Evolutionary conservation across 2,888 invertebrate species (phyloP), one percentile per base, ranked within the genome.

Genomic region (Cephus runcator): DNA sequence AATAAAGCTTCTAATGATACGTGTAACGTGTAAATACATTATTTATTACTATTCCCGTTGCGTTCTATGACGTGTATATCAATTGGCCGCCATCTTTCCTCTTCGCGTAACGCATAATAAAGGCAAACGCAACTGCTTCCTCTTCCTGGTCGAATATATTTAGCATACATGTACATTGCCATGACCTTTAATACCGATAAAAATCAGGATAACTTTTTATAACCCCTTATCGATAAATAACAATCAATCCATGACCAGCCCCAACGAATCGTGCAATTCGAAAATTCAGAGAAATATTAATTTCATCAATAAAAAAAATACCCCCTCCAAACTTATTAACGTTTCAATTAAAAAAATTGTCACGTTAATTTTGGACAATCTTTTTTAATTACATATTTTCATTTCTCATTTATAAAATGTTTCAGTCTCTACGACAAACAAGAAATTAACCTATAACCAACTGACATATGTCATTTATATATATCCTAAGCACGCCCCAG

Each of bases 131-230:
- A 31, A 71, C 71, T 11, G 71, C 71, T 71, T 71, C 71, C 71
- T 71, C 71, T 71, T 71, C 71, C 71, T 71, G 71, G 71, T 71
- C 71, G 71, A 71, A 71, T 34, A 71, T n/a, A 34, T 1, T 56
- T 56, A 9, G 23, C 56, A 56, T 56, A 23, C 2, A 15, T 23
- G 56, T 9, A 56, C 2, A 23, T 9, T 56, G 56, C 56, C 56
- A 23, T 56, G 56, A 56, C 56, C 56, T 56, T 56, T 23, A 40
- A 9, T 56, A 9, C 56, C 15, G 23, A 23, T 56, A 56, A 56
- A 56, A 56, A 23, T 56, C 6, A 56, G 23, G 56, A 56, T 56
- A 23, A 6, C 23, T 56, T 23, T 23, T 23, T 23, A 15, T 15
- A 15, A 56, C 9, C 23, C 56, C 23, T 23, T 23, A 56, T 23